Evolutionary conservation across 2,888 invertebrate genomes (phyloP).

Genomic region (Theretra japonica): DNA sequence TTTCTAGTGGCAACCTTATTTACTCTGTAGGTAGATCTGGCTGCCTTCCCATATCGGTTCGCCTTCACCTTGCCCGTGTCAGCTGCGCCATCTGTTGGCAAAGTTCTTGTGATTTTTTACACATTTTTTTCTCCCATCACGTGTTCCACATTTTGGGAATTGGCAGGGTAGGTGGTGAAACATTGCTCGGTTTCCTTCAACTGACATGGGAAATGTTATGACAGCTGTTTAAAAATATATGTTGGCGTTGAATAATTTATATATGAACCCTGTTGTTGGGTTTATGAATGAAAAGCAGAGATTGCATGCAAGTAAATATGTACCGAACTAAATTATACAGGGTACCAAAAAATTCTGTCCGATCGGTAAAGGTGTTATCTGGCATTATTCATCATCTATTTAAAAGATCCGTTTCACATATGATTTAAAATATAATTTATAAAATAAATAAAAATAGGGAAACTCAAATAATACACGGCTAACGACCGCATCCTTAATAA

Average conservation of each 20-base stretch:
- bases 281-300: too few species aligned
- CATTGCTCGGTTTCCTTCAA: not conserved
- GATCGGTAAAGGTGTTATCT: too few species aligned
- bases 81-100: slow-evolving; percentile 26
- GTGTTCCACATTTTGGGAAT: slow-evolving; percentile 15
- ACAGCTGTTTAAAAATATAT: not conserved
- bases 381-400: too few species aligned
- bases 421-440: too few species aligned
- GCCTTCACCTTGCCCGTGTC: slow-evolving; percentile 39
- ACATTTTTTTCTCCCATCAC: slow-evolving; percentile 9
- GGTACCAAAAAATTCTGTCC: too few species aligned
- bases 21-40: slow-evolving; percentile 34
- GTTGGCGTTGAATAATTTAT: not conserved
- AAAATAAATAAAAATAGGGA: too few species aligned
- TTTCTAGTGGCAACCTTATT: slow-evolving; percentile 1
- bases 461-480: too few species aligned
- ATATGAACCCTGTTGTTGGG: not conserved
- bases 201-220: not conserved
- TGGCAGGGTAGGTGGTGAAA: slow-evolving; percentile 1
- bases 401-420: too few species aligned
- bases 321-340: too few species aligned
- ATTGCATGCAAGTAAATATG: too few species aligned
- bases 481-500: too few species aligned
- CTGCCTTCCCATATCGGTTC: slow-evolving; percentile 30
- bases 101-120: slow-evolving; percentile 20